These are phyloP conservation scores for Gracilinanus agilis DNA, from an alignment of 2,113 vertebrate species.

Conservation along the genomic window DNA sequence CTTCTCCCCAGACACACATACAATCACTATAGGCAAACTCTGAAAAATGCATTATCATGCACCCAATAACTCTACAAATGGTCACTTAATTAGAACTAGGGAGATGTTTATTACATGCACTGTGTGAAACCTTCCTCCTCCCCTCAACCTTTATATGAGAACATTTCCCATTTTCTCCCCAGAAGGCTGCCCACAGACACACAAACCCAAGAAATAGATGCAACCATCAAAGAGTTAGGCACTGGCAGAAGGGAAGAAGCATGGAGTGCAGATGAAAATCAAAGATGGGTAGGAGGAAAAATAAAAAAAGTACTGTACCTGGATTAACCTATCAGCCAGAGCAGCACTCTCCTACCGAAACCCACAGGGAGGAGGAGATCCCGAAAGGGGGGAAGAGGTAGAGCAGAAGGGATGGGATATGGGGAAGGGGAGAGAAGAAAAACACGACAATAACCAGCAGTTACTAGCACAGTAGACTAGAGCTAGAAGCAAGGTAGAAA, in stretches of 20 bases:
- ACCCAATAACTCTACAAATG: not conserved
- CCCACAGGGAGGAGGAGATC: constrained; percentile 71
- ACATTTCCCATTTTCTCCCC: not conserved
- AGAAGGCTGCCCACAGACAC: not conserved
- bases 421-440: constrained; percentile 71
- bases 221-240: constrained; percentile 19
- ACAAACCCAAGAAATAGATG: constrained; percentile 37
- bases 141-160: not conserved
- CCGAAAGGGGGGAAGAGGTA: constrained; percentile 78
- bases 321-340: constrained; percentile 98
- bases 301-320: constrained; percentile 89
- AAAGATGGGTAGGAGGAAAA: constrained; percentile 51
- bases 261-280: constrained; percentile 13
- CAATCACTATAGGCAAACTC: not conserved
- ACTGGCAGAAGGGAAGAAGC: constrained; percentile 54
- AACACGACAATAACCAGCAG: constrained; percentile 75
- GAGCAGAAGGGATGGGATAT: constrained; percentile 71
- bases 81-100: not conserved
- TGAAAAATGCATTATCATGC: constrained; percentile 1
- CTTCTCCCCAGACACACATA: not conserved
- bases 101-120: constrained; percentile 58
- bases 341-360: constrained; percentile 94
- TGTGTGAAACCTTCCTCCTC: constrained; percentile 29
- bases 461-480: constrained; percentile 74
- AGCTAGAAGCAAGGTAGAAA: constrained; percentile 79